These are phyloP conservation scores for Trichonephila clavata DNA, from an alignment of 1,140 invertebrate genomes.

Conservation along the genomic window DNA sequence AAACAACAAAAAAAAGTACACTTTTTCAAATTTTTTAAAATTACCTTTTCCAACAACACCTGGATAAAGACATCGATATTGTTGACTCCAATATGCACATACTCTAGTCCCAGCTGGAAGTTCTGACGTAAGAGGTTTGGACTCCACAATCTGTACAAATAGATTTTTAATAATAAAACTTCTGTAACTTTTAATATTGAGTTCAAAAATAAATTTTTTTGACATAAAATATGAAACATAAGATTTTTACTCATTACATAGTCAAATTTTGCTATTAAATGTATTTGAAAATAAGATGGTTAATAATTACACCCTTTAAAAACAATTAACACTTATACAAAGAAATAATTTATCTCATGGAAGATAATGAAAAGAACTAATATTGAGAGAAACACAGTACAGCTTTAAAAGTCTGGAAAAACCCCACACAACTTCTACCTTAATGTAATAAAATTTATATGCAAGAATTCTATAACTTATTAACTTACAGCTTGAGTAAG, in stretches of 20 bases:
- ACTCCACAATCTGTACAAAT: slow-evolving; percentile 85
- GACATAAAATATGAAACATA: too few relatives aligned
- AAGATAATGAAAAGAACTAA: too few relatives aligned
- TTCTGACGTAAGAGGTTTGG: slow-evolving; percentile 85
- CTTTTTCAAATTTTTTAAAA: not conserved
- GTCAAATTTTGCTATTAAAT: too few relatives aligned
- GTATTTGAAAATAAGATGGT: too few relatives aligned
- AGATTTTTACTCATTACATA: too few relatives aligned
- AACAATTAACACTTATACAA: too few relatives aligned
- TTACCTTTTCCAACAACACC: slow-evolving; percentile 87
- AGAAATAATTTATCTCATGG: too few relatives aligned
- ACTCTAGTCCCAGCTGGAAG: slow-evolving; percentile 84
- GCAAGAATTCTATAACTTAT: not conserved
- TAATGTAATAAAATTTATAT: not conserved
- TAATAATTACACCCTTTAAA: too few relatives aligned
- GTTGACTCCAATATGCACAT: slow-evolving; percentile 97
- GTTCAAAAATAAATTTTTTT: not conserved
- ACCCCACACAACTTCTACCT: too few relatives aligned
- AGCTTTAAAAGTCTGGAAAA: too few relatives aligned
- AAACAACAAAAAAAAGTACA: not conserved
- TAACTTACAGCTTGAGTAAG: slow-evolving; percentile 91
- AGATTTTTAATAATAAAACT: not conserved
- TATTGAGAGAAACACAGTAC: too few relatives aligned
- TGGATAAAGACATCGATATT: slow-evolving; percentile 95
- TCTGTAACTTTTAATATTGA: not conserved